Percentiles rank a stretch among this genome's conserved stretches.
Conservation (phyloP, 1,140 invertebrate species). For the Neodiprion fabricii region DNA sequence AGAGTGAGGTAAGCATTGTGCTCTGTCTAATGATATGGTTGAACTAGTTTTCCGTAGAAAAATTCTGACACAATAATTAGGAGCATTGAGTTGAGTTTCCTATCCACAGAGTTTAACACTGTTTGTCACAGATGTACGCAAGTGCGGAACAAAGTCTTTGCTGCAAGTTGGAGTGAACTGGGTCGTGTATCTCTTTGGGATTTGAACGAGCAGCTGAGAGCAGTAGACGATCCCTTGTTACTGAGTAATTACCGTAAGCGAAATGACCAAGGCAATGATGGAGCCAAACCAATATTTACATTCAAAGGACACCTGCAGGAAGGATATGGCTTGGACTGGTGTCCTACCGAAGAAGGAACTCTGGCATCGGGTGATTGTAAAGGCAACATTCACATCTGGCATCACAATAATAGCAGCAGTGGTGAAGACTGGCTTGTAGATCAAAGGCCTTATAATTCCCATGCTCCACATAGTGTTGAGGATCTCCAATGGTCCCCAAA, state of each 20-base stretch:
- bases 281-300: slow-evolving; percentile 77
- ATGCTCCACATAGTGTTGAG: slow-evolving; percentile 89
- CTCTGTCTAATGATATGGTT: too few species aligned
- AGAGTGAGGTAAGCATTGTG: slow-evolving; percentile 72
- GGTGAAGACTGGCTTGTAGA: slow-evolving; percentile 85
- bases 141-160: slow-evolving; percentile 66
- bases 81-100: too few species aligned
- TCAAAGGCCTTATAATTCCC: slow-evolving; percentile 84
- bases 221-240: slow-evolving; percentile 74
- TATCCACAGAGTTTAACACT: too few species aligned
- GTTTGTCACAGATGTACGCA: slow-evolving; percentile 38
- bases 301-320: slow-evolving; percentile 92
- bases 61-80: too few species aligned
- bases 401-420: slow-evolving; percentile 67
- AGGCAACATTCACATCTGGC: slow-evolving; percentile 94
- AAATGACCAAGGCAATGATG: slow-evolving; percentile 60
- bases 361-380: slow-evolving; percentile 91
- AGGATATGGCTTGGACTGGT: slow-evolving; percentile 97
- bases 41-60: too few species aligned
- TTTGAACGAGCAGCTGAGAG: slow-evolving; percentile 78
- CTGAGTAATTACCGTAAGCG: slow-evolving; percentile 68
- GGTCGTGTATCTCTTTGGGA: slow-evolving; percentile 93
- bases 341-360: slow-evolving; percentile 74
- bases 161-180: slow-evolving; percentile 92
- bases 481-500: slow-evolving; percentile 99